phyloP scores from a whole-genome alignment of 1,140 invertebrate genomes.

The Apis laboriosa region DNA sequence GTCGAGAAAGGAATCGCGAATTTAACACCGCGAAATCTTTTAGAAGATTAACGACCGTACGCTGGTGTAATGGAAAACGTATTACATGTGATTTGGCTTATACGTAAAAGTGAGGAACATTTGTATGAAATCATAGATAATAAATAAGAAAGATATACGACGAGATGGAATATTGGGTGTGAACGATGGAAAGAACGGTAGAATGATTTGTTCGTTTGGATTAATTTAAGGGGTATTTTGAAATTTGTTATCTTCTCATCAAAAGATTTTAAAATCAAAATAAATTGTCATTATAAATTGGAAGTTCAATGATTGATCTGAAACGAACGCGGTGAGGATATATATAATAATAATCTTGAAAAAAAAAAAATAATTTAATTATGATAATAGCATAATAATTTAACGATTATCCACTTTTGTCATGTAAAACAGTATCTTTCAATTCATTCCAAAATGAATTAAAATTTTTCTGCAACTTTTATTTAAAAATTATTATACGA shows the following conservation, averaged over 20 bases:
- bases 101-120: neutral
- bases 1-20: constrained; percentile 17
- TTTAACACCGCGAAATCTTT: neutral
- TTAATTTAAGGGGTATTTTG: neutral
- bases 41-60: neutral
- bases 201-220: too few species aligned
- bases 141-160: neutral
- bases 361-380: too few species aligned
- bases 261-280: too few species aligned
- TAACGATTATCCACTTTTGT: too few species aligned
- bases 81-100: neutral
- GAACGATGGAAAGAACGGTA: neutral
- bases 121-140: neutral
- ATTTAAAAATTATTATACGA: too few species aligned
- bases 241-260: too few species aligned
- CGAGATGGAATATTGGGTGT: neutral
- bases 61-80: neutral
- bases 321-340: too few species aligned
- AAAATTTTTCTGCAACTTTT: too few species aligned
- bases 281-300: neutral
- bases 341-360: too few species aligned
- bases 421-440: too few species aligned
- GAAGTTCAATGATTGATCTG: neutral
- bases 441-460: too few species aligned
- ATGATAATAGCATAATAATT: too few species aligned